Evolutionary conservation across 2,888 invertebrate species (phyloP), one percentile per base, ranked within the genome.

Genomic region (Parnassius smintheus): DNA sequence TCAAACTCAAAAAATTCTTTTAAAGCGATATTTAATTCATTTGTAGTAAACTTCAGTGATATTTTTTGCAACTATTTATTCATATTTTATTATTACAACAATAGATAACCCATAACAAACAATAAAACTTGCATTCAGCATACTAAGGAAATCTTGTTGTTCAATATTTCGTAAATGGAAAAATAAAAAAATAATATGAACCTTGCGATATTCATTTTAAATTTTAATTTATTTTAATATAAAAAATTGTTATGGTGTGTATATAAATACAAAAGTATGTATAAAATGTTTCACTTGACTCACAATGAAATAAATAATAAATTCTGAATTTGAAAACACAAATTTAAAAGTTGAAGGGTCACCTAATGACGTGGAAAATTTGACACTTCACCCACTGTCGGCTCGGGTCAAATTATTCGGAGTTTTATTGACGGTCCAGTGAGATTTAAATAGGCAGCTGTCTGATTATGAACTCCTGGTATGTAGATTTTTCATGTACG

Each of bases 321-420:
- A 59, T 52, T 51, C 48, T 35, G 52, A 48, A 46, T 54, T n/a
- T 48, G 46, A 42, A 60, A 72, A 77, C 73, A 69, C 73, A 73
- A 78, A 78, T 82, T 77, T 75, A 73, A 76, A 81, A 80, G 78
- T 80, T 80, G 77, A 82, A 80, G 78, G 75, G 73, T 70, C 69
- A 78, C 81, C 82, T 85, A 87, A 89, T 87, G 86, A 82, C 72
- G 80, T 84, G 83, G 82, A 88, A 89, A 88, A 89, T 88, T 86
- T 85, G 83, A 87, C 88, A 87, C 86, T 82, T 82, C 75, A 80
- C 81, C 83, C 77, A 76, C 78, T 76, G 82, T 71, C 75, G 79
- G 71, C 72, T 67, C 69, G 72, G 65, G 68, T 68, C 76, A 77
- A 83, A 85, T 87, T 87, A 85, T 85, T 82, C 84, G 76, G 70